Base-by-base conservation (phyloP, 2,888 invertebrate genomes). In the Dyspetes luteomarginatus region DNA sequence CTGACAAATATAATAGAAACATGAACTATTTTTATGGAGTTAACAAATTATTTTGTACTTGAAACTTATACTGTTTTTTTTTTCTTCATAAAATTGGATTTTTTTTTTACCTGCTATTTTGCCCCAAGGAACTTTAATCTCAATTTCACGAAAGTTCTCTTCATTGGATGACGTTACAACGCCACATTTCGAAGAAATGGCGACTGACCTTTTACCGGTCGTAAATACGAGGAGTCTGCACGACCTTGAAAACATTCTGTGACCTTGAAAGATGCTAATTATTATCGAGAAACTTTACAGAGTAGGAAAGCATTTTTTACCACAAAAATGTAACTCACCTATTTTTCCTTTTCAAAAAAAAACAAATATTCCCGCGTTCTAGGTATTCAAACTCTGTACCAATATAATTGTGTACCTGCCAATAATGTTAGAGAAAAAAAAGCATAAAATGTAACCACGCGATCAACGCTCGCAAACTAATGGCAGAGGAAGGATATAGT, bases 71-170 rank as follows among this genome's bases (percentile, higher is more conserved):
- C n/a, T n/a, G n/a, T n/a, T n/a, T n/a, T n/a, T n/a, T n/a, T n/a
- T n/a, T n/a, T n/a, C n/a, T n/a, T n/a, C n/a, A n/a, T n/a, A n/a
- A n/a, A n/a, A n/a, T n/a, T n/a, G n/a, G n/a, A n/a, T n/a, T n/a
- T 36, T 12, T 26, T 41, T 72, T 52, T n/a, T 68, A 92, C 94
- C 96, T 0, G 95, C 93, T 22, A 96, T 85, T 84, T 95, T 94
- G 0, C 96, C 96, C 94, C 95, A 96, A 52, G 95, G 94, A 0
- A 95, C 94, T 52, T 94, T 94, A 62, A 96, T 95, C 86, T 93
- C 91, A n/a, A 96, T 92, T 92, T 96, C 96, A 0, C 69, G 75
- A 4, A 77, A 58, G 24, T 83, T 41, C 2, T 68, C 9, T 2
- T 45, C 36, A 2, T 3, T 36, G 0, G 36, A 36, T 2, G 36